A percentile compares a stretch with the other conserved stretches of the same genome.
phyloP scores from a whole-genome alignment of 2,888 invertebrate genomes.

The Stenodema calcarata region DNA sequence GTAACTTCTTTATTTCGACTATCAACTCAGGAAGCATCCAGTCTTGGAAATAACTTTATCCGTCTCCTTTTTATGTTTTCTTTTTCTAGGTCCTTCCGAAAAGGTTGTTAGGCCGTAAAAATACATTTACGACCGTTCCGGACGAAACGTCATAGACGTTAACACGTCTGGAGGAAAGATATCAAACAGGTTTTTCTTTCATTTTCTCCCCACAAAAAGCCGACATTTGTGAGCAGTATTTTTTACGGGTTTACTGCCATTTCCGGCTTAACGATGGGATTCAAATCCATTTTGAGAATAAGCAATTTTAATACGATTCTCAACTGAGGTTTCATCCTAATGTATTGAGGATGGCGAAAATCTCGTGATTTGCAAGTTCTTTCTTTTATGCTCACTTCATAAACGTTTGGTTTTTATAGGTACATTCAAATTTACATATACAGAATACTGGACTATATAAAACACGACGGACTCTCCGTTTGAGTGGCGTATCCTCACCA shows the following conservation, averaged over 20 bases:
- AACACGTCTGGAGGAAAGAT: conserved; percentile 43
- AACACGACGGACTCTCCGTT: too few relatives aligned
- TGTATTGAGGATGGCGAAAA: not conserved
- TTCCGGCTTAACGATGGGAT: not conserved
- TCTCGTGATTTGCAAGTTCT: not conserved
- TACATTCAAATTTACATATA: too few relatives aligned
- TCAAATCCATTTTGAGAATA: not conserved
- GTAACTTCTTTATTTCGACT: not conserved
- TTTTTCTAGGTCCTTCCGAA: conserved; percentile 15
- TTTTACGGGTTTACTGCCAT: conserved; percentile 1
- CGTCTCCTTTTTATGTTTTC: conserved; percentile 10
- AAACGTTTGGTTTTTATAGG: too few relatives aligned
- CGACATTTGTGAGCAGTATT: conserved; percentile 38
- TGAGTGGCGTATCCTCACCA: too few relatives aligned
- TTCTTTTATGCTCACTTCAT: not conserved
- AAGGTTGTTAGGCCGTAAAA: conserved; percentile 19
- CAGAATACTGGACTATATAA: too few relatives aligned
- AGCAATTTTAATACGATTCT: not conserved
- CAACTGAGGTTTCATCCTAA: not conserved
- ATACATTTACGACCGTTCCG: conserved; percentile 25
- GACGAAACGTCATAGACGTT: conserved; percentile 22
- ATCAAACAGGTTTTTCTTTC: conserved; percentile 30
- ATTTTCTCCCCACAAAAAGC: conserved; percentile 20
- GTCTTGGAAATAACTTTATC: conserved; percentile 42
- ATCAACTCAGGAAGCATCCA: conserved; percentile 9